Base-by-base conservation (phyloP, 1,140 invertebrate genomes). In the Saccostrea echinata region DNA sequence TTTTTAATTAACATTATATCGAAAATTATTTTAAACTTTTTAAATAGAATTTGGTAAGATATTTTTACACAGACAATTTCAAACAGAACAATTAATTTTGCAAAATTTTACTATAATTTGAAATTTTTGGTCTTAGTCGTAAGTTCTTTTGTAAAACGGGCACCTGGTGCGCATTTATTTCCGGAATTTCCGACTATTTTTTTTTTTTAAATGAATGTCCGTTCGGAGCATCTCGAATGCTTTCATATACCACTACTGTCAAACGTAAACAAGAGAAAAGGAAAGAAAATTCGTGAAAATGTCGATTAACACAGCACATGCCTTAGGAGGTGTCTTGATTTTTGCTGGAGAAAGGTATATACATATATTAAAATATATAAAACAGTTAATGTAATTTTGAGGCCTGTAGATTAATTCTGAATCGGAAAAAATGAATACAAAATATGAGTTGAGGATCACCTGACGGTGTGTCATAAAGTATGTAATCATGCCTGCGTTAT, bases 301-400 rank as follows among this genome's bases (percentile, higher is more conserved):
- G 98, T 98, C 98, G 89, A 95, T 99, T 86, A 99, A 99, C 94
- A 98, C 98, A 86, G 98, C 98, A 85, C 98, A 99, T 94, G 96
- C 97, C 21, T 97, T 98, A 93, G 97, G 97, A 80, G 98, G 98
- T 24, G 98, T 99, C 51, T 95, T 99, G 53, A 98, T 99, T 91
- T 98, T 98, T 94, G 96, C 97, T 89, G 98, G 98, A 91, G 98
- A 99, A 96, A 96, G 96, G 98, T 98, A 96, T 30, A 33, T 30
- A 61, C 43, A 43, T 43, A 43, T 43, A 43, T 43, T 43, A 8
- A 61, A 18, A 61, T 16, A n/a, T 6, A 61, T 18, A n/a, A n/a
- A 18, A 61, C 55, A n/a, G 18, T 61, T 61, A 2, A 61, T 18
- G 18, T 21, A 18, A 61, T 21, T 21, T 61, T n/a, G 0, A 21